phyloP scores from a whole-genome alignment of 23 tunicate species.

The Halocynthia roretzi region DNA sequence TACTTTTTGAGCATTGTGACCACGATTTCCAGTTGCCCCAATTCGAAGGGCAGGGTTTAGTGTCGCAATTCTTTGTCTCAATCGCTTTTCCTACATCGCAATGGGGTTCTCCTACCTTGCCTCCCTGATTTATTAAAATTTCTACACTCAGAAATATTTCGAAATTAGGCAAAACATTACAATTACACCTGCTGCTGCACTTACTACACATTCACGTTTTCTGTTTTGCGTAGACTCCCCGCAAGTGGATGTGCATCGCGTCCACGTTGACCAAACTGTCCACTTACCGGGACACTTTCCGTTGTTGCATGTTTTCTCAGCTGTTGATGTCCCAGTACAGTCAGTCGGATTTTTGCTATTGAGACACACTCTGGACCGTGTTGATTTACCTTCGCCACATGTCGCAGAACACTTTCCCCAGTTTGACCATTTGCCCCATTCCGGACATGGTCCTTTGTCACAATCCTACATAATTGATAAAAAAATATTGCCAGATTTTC shows the following conservation, averaged over 20 bases:
- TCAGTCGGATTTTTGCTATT: conserved; percentile 11
- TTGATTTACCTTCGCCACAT: conserved; percentile 12
- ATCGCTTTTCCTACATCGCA: conserved; percentile 5
- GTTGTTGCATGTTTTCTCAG: conserved; percentile 2
- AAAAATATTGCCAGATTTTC: no score
- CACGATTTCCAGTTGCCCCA: conserved; percentile 14
- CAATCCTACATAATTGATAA: no score
- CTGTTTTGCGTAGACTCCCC: neutral
- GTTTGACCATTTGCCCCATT: conserved; percentile 4
- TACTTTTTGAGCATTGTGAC: conserved; percentile 8
- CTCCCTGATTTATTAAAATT: conserved; percentile 11
- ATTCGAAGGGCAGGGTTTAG: conserved; percentile 4
- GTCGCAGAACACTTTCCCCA: conserved; percentile 13
- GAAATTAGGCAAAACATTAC: no score
- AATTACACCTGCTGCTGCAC: no score
- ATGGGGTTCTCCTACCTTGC: conserved; percentile 4
- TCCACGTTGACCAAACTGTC: conserved; percentile 4
- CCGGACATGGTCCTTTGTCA: no score
- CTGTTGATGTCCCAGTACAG: neutral
- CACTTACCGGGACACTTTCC: conserved; percentile 16
- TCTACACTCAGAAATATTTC: neutral
- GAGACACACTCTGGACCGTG: conserved; percentile 14
- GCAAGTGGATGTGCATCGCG: conserved; percentile 5
- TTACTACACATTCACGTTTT: conserved; percentile 3
- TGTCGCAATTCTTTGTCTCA: neutral